Percentiles rank a stretch among this genome's conserved stretches.
These are phyloP conservation scores for Drosophila lini DNA, from an alignment of 1,140 invertebrate genomes.

Conservation along the genomic window DNA sequence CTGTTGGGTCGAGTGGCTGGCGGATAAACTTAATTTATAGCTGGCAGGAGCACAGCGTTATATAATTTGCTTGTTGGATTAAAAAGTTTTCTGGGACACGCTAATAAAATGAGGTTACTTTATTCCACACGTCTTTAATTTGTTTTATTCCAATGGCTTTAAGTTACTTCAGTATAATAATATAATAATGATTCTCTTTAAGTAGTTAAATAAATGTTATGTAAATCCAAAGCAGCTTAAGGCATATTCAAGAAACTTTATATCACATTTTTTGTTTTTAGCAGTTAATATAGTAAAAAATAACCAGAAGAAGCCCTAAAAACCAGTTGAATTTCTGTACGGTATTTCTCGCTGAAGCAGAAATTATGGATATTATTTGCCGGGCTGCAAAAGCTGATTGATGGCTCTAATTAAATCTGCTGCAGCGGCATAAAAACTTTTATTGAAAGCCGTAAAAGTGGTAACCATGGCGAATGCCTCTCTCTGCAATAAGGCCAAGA, in stretches of 20 bases:
- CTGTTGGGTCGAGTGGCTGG: slow-evolving; percentile 7
- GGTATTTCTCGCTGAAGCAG: slow-evolving; percentile 29
- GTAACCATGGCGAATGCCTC: slow-evolving; percentile 17
- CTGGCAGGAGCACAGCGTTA: neutral
- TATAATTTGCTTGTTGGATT: slow-evolving; percentile 19
- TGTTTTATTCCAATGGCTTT: neutral
- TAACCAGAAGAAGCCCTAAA: slow-evolving; percentile 37
- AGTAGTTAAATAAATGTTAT: too few relatives aligned
- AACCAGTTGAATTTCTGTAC: slow-evolving; percentile 4
- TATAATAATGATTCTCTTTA: neutral
- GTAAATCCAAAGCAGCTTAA: neutral
- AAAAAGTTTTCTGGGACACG: slow-evolving; percentile 4
- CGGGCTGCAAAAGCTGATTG: slow-evolving; percentile 57
- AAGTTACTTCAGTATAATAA: neutral
- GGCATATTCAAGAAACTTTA: neutral
- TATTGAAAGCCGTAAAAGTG: slow-evolving; percentile 68
- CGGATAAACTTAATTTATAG: slow-evolving; percentile 44
- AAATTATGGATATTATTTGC: slow-evolving; percentile 65
- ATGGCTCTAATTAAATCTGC: slow-evolving; percentile 76
- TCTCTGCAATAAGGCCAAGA: slow-evolving; percentile 15
- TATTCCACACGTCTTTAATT: slow-evolving; percentile 18
- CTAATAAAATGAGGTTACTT: slow-evolving; percentile 12
- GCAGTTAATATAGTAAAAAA: slow-evolving; percentile 23
- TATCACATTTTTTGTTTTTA: neutral
- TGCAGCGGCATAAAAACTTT: slow-evolving; percentile 63